These are phyloP conservation scores for Epinephelus malabaricus DNA, from an alignment of 2,797 vertebrate species.

Conservation along the genomic window DNA sequence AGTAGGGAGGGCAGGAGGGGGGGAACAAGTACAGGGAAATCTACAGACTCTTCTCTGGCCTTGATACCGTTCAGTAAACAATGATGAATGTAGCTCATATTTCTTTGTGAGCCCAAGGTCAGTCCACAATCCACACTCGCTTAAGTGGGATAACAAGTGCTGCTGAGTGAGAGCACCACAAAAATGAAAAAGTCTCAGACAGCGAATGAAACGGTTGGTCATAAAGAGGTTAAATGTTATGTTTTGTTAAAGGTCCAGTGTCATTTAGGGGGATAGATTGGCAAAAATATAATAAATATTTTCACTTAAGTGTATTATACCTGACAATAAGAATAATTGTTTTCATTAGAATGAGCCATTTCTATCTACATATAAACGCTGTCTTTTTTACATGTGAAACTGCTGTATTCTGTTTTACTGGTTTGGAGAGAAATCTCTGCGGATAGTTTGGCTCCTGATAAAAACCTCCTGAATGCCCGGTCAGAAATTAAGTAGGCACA, in stretches of 20 bases:
- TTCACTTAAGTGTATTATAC: too few species aligned
- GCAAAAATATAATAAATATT: too few species aligned
- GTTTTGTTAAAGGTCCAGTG: not conserved
- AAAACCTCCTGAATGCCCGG: too few species aligned
- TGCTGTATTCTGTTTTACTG: too few species aligned
- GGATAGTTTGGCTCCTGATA: too few species aligned
- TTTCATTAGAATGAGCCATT: too few species aligned
- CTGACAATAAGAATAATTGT: too few species aligned
- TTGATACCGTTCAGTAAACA: constrained; percentile 62
- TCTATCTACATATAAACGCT: too few species aligned
- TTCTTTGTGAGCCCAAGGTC: constrained; percentile 23
- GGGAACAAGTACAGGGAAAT: constrained; percentile 31
- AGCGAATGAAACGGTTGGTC: not conserved
- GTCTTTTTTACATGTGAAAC: too few species aligned
- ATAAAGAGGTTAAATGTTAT: not conserved
- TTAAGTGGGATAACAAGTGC: constrained; percentile 12
- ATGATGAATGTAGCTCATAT: constrained; percentile 29
- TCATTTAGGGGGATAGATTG: too few species aligned
- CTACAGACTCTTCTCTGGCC: constrained; percentile 52
- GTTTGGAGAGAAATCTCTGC: too few species aligned
- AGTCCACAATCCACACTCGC: constrained; percentile 18
- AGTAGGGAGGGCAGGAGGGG: constrained; percentile 27
- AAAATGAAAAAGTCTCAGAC: not conserved
- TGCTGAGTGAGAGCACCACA: constrained; percentile 1
- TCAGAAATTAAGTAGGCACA: too few species aligned